Conservation (phyloP, 1,140 invertebrate species). For the Nomia melanderi region DNA sequence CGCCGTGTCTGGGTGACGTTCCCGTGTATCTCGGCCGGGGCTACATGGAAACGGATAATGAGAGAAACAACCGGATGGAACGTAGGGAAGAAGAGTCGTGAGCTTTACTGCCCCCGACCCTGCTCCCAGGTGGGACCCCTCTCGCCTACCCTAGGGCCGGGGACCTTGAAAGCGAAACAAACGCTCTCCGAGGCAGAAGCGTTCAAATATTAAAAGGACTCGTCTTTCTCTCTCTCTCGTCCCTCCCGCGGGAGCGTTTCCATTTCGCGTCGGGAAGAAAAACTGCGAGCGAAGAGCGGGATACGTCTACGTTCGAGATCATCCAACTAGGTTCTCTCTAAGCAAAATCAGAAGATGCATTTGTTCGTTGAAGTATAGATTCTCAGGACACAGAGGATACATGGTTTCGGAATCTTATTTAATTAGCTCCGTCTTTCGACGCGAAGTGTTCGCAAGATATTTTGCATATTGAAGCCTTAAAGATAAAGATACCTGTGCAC, state of each 20-base stretch:
- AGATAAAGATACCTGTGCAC: too few relatives aligned
- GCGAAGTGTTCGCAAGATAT: too few relatives aligned
- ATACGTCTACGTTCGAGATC: too few relatives aligned
- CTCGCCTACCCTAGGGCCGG: background rate
- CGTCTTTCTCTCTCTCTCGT: background rate
- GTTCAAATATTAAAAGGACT: background rate
- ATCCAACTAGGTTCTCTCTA: too few relatives aligned
- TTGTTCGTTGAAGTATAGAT: too few relatives aligned
- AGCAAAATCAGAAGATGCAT: too few relatives aligned
- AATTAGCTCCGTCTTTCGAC: too few relatives aligned
- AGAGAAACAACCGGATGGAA: constrained; percentile 19
- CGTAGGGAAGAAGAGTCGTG: background rate
- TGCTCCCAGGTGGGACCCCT: constrained; percentile 9
- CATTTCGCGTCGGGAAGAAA: background rate
- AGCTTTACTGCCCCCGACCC: constrained; percentile 9
- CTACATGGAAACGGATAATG: constrained; percentile 33
- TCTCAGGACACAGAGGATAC: too few relatives aligned
- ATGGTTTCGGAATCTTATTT: too few relatives aligned
- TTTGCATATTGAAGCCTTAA: too few relatives aligned
- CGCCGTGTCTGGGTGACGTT: constrained; percentile 22
- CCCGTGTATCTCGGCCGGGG: constrained; percentile 10
- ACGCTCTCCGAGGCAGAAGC: background rate
- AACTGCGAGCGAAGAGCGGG: too few relatives aligned
- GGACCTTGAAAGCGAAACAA: background rate
- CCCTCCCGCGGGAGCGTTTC: background rate